Base-by-base conservation (phyloP, 1,140 invertebrate genomes). In the Caerostris extrusa region DNA sequence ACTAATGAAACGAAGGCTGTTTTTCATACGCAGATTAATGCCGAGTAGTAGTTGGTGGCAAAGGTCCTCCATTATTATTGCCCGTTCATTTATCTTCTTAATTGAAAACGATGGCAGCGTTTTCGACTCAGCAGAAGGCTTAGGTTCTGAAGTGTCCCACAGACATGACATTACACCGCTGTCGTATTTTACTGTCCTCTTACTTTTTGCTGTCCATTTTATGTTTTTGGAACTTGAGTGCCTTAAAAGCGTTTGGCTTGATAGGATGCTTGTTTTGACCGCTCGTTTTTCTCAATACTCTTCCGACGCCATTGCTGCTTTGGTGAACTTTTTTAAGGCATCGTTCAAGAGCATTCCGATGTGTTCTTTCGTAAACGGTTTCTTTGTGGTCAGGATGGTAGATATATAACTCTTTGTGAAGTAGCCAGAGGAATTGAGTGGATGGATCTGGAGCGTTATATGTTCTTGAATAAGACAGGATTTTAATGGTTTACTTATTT, bases 21-120 rank as follows among this genome's bases (percentile, higher is more conserved):
- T 53, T 56, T 69, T 57, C 57, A 69, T 86, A 50, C 3, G 64
- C 91, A 92, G 81, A 92, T 92, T 92, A 86, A 92, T 92, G 82
- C n/a, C 17, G 57, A 55, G 83, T 19, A 60, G 7, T 67, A 56
- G 12, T 17, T 50, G 58, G 34, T 67, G 90, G 50, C 50, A 64
- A 64, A 64, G 57, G 86, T 61, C 90, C 4, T 7, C 90, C 86
- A 50, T 92, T 81, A 77, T 93, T 93, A 93, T 93, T 81, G 92
- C 81, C 92, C 86, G 1, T 34, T 71, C 92, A 61, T 93, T 57
- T 67, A 89, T 93, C 92, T 93, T 93, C 55, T 89, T 93, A 93
- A 93, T 93, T 93, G 92, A 81, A 77, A 64, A 56, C n/a, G 92
- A 93, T 55, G 92, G 85, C 53, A 17, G 53, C 89, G 81, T 61